A percentile compares a stretch with the other conserved stretches of the same genome.
Evolutionary conservation across 2,113 vertebrate genomes (phyloP).

Genomic region (Pollachius pollachius): DNA sequence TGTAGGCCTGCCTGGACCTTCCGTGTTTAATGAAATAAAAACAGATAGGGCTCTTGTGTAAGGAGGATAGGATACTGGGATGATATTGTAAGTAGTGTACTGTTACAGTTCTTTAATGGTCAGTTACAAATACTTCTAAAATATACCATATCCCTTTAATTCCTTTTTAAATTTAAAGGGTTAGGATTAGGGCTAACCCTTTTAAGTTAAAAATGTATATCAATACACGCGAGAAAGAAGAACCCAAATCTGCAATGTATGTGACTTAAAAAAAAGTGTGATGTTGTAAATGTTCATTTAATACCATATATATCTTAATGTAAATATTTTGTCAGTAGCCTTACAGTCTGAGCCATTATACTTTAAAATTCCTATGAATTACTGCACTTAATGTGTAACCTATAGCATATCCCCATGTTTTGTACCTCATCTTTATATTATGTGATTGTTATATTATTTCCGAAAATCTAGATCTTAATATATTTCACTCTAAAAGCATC

Average conservation of each 20-base stretch:
- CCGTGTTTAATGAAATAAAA: background rate
- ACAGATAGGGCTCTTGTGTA: no score
- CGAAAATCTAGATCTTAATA: constrained; percentile 75
- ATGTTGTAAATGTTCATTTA: background rate
- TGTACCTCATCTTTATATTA: constrained; percentile 4
- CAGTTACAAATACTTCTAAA: constrained; percentile 29
- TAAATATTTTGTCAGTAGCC: background rate
- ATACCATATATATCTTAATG: background rate
- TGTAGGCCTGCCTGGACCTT: no score
- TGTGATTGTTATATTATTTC: constrained; percentile 62
- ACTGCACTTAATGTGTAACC: constrained; percentile 24
- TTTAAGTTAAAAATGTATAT: background rate
- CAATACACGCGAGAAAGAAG: background rate
- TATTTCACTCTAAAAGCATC: constrained; percentile 67
- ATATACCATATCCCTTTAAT: constrained; percentile 9
- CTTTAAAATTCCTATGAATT: background rate
- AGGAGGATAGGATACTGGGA: constrained; percentile 2
- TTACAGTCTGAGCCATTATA: background rate
- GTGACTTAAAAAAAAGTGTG: background rate
- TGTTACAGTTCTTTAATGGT: constrained; percentile 17
- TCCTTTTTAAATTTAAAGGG: background rate
- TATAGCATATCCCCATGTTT: background rate
- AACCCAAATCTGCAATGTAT: background rate
- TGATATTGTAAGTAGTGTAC: constrained; percentile 20
- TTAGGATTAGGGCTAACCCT: background rate